Conservation (phyloP, 2,888 invertebrate species). For the Cecidostiba fungosa region DNA sequence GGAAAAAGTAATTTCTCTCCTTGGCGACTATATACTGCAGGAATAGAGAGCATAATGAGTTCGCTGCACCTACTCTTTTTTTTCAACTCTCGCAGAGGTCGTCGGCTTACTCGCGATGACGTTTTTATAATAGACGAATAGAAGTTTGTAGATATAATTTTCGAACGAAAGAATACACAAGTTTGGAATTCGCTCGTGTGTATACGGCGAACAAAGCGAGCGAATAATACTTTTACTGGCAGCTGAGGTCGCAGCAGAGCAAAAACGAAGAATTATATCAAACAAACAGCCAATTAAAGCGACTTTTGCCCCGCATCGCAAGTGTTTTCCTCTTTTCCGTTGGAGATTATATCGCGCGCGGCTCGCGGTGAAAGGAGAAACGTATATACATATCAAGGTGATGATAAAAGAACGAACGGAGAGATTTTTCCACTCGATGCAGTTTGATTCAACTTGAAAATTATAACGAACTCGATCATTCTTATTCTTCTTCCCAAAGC, state of each 20-base stretch:
- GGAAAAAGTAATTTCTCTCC: slow-evolving; percentile 75
- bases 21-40: slow-evolving; percentile 63
- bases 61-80: slow-evolving; percentile 67
- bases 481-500: neutral
- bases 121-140: neutral
- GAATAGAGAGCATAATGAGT: slow-evolving; percentile 47
- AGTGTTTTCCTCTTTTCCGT: slow-evolving; percentile 27
- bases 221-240: slow-evolving; percentile 24
- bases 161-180: neutral
- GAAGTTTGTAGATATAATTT: no score
- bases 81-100: slow-evolving; percentile 28
- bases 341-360: neutral
- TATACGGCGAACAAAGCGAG: slow-evolving; percentile 36
- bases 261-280: slow-evolving; percentile 28
- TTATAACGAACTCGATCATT: neutral
- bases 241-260: neutral
- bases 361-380: neutral
- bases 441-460: neutral
- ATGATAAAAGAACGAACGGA: neutral
- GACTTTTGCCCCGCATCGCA: slow-evolving; percentile 5
- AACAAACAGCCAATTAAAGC: slow-evolving; percentile 35
- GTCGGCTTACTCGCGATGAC: neutral
- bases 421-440: neutral
- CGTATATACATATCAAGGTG: neutral
- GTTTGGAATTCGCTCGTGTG: neutral